These are phyloP conservation scores for Oreortyx pictus DNA, from an alignment of 2,797 vertebrate species.

Conservation along the genomic window DNA sequence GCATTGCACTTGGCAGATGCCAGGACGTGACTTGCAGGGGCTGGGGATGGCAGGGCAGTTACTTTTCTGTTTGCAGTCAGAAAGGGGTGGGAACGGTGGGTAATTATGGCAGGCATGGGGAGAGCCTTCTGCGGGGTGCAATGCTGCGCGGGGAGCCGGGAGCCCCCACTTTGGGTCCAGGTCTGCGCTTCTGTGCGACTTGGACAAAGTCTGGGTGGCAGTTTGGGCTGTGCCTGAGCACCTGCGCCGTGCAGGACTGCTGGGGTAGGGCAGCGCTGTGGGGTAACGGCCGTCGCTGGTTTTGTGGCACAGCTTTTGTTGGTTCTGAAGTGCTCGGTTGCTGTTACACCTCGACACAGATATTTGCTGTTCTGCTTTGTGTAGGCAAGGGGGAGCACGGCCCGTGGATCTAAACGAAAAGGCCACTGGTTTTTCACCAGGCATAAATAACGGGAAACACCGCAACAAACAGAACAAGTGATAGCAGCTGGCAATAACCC, in stretches of 20 bases:
- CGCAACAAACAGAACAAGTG: background rate
- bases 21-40: background rate
- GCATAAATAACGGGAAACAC: background rate
- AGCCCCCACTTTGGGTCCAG: background rate
- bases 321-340: accelerated
- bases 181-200: background rate
- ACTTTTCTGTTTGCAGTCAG: accelerated
- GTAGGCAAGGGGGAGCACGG: background rate
- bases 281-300: accelerated
- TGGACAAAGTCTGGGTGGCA: accelerated
- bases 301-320: accelerated
- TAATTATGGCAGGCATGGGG: accelerated
- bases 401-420: background rate
- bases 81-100: background rate
- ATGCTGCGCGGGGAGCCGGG: background rate
- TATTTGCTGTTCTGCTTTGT: background rate
- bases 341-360: accelerated
- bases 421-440: background rate
- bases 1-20: background rate
- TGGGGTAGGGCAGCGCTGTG: accelerated
- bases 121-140: accelerated
- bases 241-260: accelerated
- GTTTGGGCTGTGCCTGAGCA: background rate
- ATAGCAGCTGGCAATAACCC: background rate
- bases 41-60: background rate